Evolutionary conservation across 1,140 invertebrate genomes (phyloP), one percentile per base, ranked within the genome.

Genomic region (Trichomalopsis sarcophagae): DNA sequence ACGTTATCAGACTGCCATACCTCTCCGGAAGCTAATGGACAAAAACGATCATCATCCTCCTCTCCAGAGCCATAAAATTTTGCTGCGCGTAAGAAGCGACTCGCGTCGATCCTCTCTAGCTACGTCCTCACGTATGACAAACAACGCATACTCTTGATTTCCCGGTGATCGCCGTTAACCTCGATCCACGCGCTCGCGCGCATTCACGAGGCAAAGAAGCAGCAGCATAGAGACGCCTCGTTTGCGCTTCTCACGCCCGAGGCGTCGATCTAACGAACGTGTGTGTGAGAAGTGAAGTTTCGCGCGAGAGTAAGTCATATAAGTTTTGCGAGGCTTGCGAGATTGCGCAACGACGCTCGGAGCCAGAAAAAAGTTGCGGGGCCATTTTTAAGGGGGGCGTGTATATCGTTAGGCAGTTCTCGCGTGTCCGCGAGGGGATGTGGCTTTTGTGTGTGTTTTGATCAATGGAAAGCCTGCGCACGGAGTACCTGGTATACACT

Each of bases 121-220:
- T 62, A 6, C 55, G 55, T 7, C 17, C 17, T 79, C 77, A 79
- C 55, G 14, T 66, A 79, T 79, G 55, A 79, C 55, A 76, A 76
- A 76, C 40, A 47, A 13, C 6, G 9, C 23, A 2, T 23, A 10
- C 27, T n/a, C 9, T 33, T 71, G 69, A 71, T 71, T 71, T 71
- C 23, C 30, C 5, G 30, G 27, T n/a, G 44, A 81, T 81, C 68
- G 14, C n/a, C 68, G 27, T 81, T 81, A 81, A 71, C 40, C 40
- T 40, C 68, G 27, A 23, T 71, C 1, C 66, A 11, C 30, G 27
- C 50, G 17, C 9, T 11, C 30, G 17, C 9, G n/a, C 30, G 17
- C 55, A 78, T 62, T 50, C 66, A 78, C 33, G 50, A 78, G 55
- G n/a, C 17, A 33, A 33, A 78, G 76, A 62, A 62, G 55, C 10